phyloP scores from a whole-genome alignment of 2,888 invertebrate genomes.

The Girardia tigrina region DNA sequence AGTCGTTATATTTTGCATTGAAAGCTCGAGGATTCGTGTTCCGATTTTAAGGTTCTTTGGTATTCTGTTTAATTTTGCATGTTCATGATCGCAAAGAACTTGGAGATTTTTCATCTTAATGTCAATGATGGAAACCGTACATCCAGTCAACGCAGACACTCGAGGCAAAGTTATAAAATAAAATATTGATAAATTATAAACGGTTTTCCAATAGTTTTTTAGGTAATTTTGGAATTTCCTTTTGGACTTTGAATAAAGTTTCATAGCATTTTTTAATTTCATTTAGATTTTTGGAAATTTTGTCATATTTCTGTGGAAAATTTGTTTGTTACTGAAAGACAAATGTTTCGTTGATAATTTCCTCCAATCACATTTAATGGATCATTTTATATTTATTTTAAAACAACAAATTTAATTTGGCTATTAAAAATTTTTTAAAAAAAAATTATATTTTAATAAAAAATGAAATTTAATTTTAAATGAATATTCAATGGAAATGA shows the following conservation, averaged over 20 bases:
- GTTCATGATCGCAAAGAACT: conserved; percentile 13
- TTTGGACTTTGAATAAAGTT: conserved; percentile 13
- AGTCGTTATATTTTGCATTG: conserved; percentile 8
- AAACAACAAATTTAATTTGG: no score
- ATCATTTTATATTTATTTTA: no score
- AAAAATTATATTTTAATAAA: no score
- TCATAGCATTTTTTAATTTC: neutral
- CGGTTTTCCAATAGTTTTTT: conserved; percentile 4
- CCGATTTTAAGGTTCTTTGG: neutral
- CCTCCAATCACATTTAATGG: no score
- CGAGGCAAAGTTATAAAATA: neutral
- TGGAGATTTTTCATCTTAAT: neutral
- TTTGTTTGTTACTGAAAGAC: no score
- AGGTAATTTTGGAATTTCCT: neutral
- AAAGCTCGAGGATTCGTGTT: conserved; percentile 4
- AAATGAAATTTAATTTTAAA: no score
- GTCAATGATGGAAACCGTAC: neutral
- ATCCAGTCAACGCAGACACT: neutral
- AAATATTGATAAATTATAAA: neutral
- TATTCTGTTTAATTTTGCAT: neutral
- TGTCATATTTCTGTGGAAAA: no score
- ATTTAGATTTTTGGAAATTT: neutral
- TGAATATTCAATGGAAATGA: no score
- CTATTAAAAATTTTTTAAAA: no score
- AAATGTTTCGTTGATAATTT: no score